Percentiles rank a stretch among this genome's conserved stretches.
Conservation (phyloP, 2,797 vertebrate genomes). For the Hapalemur alaotrensis region DNA sequence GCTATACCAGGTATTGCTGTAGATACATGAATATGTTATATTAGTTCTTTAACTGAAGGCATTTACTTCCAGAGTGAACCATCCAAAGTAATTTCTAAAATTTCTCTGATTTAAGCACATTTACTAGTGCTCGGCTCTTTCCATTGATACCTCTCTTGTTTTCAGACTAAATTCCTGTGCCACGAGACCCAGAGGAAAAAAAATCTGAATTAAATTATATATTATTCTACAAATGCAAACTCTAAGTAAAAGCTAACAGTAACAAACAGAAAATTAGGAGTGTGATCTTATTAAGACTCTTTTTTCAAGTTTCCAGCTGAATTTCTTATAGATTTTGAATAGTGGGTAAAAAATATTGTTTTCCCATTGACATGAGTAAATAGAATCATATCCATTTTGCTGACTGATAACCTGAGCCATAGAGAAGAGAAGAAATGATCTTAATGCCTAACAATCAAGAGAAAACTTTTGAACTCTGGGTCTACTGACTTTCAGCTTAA, state of each 20-base stretch:
- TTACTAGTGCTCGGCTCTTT: not conserved
- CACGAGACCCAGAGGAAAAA: not conserved
- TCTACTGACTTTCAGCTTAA: not conserved
- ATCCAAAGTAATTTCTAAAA: not conserved
- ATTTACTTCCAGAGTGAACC: not conserved
- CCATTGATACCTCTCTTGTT: not conserved
- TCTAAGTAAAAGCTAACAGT: not conserved
- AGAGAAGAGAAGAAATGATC: not conserved
- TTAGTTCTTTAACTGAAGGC: not conserved
- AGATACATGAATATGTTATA: not conserved
- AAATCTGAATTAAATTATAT: not conserved
- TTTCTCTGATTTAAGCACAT: not conserved
- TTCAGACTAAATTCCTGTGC: not conserved
- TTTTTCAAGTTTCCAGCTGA: not conserved
- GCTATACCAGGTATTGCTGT: not conserved
- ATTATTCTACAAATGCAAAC: not conserved
- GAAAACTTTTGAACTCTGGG: not conserved
- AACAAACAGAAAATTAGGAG: not conserved
- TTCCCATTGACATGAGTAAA: not conserved
- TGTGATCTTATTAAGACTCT: not conserved
- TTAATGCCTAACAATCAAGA: not conserved
- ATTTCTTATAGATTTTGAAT: not conserved
- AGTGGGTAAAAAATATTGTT: not conserved
- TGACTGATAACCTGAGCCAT: not conserved
- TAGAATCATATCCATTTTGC: not conserved